A percentile compares a stretch with the other conserved stretches of the same genome.
Evolutionary conservation across 2,113 vertebrate species (phyloP).

Genomic region (Mus spicilegus): DNA sequence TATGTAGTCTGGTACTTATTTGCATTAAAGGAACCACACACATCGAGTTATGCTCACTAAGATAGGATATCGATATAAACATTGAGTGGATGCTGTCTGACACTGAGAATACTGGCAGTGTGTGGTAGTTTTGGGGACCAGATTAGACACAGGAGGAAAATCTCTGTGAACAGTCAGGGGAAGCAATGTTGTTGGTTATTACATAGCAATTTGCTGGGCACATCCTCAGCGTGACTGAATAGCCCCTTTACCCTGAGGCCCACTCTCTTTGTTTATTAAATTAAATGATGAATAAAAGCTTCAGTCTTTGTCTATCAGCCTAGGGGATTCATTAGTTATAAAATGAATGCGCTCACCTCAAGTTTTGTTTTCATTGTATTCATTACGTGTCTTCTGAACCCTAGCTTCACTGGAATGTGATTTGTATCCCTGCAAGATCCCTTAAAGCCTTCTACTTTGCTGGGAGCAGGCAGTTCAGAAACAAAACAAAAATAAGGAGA

Average conservation of each 20-base stretch:
- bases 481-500: conserved; percentile 56
- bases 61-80: not conserved
- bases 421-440: conserved; percentile 79
- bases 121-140: not conserved
- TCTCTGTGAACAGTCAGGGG: not conserved
- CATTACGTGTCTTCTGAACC: conserved; percentile 81
- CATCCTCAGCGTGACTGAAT: conserved; percentile 58
- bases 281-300: conserved; percentile 83
- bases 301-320: conserved; percentile 79
- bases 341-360: conserved; percentile 82
- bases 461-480: conserved; percentile 69
- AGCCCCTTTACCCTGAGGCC: conserved; percentile 78
- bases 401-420: conserved; percentile 76
- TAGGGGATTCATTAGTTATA: conserved; percentile 84
- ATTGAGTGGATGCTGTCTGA: not conserved
- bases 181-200: conserved; percentile 63
- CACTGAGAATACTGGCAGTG: not conserved
- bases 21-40: not conserved
- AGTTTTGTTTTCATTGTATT: conserved; percentile 83
- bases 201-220: conserved; percentile 79
- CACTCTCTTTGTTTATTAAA: conserved; percentile 83
- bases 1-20: not conserved
- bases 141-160: conserved; percentile 23
- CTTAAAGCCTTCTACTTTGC: conserved; percentile 77
- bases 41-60: not conserved